phyloP scores from a whole-genome alignment of 2,113 vertebrate species.

The Phasianus colchicus region DNA sequence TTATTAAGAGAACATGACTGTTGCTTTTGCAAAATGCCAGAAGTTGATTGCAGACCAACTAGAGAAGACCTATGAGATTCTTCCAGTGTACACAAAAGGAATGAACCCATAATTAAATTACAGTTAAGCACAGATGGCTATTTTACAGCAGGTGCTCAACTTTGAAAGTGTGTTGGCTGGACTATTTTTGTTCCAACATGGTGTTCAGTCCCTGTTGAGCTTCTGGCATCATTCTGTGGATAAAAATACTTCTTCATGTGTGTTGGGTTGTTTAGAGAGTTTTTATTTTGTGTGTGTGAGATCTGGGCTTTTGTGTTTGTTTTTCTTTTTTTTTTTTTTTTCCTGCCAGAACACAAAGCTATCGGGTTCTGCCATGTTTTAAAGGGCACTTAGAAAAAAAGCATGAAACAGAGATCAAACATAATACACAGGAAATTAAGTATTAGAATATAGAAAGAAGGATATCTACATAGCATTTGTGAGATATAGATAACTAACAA shows the following conservation, averaged over 20 bases:
- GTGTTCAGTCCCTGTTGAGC: slow-evolving; percentile 59
- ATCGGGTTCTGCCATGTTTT: neutral
- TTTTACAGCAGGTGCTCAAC: slow-evolving; percentile 81
- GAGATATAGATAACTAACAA: neutral
- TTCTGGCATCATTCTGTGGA: slow-evolving; percentile 61
- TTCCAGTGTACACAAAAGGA: slow-evolving; percentile 77
- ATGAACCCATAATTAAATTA: slow-evolving; percentile 85
- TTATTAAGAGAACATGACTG: slow-evolving; percentile 70
- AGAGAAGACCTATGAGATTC: slow-evolving; percentile 73
- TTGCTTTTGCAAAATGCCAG: slow-evolving; percentile 76
- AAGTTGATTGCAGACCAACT: slow-evolving; percentile 75
- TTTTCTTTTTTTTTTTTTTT: neutral
- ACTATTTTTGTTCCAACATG: slow-evolving; percentile 74
- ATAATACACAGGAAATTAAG: neutral
- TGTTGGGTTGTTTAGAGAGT: neutral
- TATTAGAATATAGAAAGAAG: neutral
- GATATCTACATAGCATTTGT: neutral
- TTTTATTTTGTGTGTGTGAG: neutral
- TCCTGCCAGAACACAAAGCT: neutral
- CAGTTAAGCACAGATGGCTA: slow-evolving; percentile 83
- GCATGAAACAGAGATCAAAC: neutral
- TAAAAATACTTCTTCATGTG: slow-evolving; percentile 56
- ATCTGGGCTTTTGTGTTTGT: neutral
- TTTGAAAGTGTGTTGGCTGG: slow-evolving; percentile 74
- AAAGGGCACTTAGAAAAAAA: neutral